Percentiles rank a stretch among this genome's conserved stretches.
Conservation (phyloP, 2,888 invertebrate species). For the Mythimna vitellina region DNA sequence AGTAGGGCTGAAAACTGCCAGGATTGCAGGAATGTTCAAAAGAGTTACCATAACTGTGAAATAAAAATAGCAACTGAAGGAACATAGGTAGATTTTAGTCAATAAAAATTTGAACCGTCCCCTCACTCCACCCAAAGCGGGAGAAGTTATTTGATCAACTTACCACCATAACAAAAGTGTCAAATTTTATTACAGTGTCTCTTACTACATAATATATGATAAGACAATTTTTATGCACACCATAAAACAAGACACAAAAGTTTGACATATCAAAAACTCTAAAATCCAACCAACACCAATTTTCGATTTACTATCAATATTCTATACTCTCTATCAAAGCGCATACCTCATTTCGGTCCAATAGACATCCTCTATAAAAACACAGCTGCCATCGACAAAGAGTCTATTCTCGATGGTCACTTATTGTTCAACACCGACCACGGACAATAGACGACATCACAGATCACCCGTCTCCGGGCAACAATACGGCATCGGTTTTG, state of each 20-base stretch:
- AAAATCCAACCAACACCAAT: constrained; percentile 13
- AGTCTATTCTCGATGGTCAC: constrained; percentile 84
- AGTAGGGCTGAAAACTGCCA: too few relatives aligned
- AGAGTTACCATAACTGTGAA: too few relatives aligned
- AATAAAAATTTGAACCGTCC: too few relatives aligned
- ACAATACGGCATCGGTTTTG: constrained; percentile 82
- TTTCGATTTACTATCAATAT: constrained; percentile 35
- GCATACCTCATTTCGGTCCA: constrained; percentile 76
- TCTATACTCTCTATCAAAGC: constrained; percentile 60
- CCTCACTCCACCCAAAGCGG: too few relatives aligned
- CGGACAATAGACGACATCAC: constrained; percentile 84
- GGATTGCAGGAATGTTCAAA: too few relatives aligned
- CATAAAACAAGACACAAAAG: constrained; percentile 31
- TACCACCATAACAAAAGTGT: too few relatives aligned
- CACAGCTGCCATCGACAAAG: constrained; percentile 85
- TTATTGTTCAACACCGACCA: constrained; percentile 84
- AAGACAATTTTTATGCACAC: constrained; percentile 5
- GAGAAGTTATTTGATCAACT: too few relatives aligned
- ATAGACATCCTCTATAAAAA: constrained; percentile 83
- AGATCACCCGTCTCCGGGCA: constrained; percentile 81
- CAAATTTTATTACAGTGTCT: not conserved
- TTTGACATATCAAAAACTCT: constrained; percentile 4
- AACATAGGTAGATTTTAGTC: too few relatives aligned
- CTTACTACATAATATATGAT: not conserved
- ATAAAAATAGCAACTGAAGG: too few relatives aligned